Evolutionary conservation across 2,797 vertebrate genomes (phyloP), one percentile per base, ranked within the genome.

Genomic region (Schizopygopsis pylzovi): DNA sequence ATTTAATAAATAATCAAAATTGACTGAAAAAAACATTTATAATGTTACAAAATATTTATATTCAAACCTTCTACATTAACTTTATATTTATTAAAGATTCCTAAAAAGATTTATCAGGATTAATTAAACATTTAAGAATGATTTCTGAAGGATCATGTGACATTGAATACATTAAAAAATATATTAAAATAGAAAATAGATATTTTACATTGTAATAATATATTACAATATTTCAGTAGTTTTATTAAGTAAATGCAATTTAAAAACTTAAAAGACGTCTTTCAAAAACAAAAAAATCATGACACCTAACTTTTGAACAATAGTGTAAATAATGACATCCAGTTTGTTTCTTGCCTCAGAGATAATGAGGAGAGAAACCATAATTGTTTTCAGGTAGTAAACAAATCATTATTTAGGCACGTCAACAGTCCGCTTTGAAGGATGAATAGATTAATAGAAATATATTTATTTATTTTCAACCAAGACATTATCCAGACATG

Each of bases 381-480:
- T 59, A 43, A 25, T 65, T 79, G 16, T 63, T 65, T 65, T 65
- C 43, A 73, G 25, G 81, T 75, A 47, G 39, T 45, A 73, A 82
- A 61, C 41, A 82, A 71, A 71, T 49, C 47, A 63, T 82, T 61
- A 72, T 45, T 47, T 61, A 28, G 25, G 16, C 54, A 22, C 25
- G 45, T 41, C 54, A 37, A 33, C 12, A 37, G 43, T 37, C 56
- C 25, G 0, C 8, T 59, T 56, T 59, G 4, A 81, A 82, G 15
- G 67, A 71, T 71, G n/a, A 82, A 71, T 28, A 12, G 52, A 59
- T 41, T 1, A 52, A 54, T 54, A 20, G 33, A 22, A 39, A 59
- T n/a, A 70, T 81, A 68, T 82, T 52, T 52, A 56, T 25, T 71
- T 70, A 72, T 82, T 82, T 71, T 33, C 10, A 82, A 45, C 33